phyloP scores from a whole-genome alignment of 2,113 vertebrate species.

The Conger conger region DNA sequence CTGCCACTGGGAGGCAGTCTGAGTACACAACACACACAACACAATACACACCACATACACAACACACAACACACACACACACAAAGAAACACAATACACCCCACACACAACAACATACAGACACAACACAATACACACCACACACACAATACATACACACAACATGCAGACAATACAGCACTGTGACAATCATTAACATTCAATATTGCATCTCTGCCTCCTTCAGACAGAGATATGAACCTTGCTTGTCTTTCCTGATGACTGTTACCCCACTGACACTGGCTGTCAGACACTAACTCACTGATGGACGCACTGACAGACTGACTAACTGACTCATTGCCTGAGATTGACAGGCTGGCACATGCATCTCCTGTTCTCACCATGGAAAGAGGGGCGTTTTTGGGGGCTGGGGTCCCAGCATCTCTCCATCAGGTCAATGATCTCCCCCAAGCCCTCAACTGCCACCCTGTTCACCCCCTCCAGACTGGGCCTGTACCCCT shows the following conservation, averaged over 20 bases:
- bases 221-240: no score
- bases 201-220: no score
- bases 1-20: slow-evolving; percentile 54
- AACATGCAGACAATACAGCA: no score
- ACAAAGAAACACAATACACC: neutral
- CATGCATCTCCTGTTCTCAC: slow-evolving; percentile 42
- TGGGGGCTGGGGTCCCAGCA: slow-evolving; percentile 50
- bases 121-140: no score
- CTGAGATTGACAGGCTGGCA: neutral
- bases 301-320: neutral
- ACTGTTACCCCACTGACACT: no score
- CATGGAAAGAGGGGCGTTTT: slow-evolving; percentile 42
- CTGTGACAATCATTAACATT: no score
- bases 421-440: slow-evolving; percentile 52
- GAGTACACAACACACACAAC: neutral
- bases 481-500: slow-evolving; percentile 63
- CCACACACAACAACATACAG: no score
- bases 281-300: neutral
- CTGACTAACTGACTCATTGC: neutral
- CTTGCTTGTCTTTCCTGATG: no score
- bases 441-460: slow-evolving; percentile 17
- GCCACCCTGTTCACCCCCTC: neutral
- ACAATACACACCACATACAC: neutral
- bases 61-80: no score
- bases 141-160: no score